Base-by-base conservation (phyloP, 2,113 vertebrate species). In the Planiliza haematocheilus region DNA sequence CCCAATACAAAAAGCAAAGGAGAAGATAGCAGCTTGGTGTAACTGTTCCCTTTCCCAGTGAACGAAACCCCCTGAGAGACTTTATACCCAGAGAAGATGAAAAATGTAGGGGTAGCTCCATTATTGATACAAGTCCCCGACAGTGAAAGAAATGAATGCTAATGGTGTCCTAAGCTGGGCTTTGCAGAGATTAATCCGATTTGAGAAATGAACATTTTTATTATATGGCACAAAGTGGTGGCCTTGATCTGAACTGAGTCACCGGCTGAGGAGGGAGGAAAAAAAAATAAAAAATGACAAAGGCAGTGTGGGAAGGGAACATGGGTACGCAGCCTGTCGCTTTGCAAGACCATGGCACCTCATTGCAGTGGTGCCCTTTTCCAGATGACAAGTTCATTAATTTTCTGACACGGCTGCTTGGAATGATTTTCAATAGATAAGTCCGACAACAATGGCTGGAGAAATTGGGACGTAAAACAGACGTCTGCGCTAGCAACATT, bases 111-210 rank as follows among this genome's bases (percentile, higher is more conserved):
- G 85, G 70, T 70, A 77, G 80, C 81, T 88, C 83, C 57, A 79
- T 92, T 93, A 92, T 92, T 92, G 92, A 93, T 89, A 87, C 79
- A 89, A 86, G 87, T 91, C 81, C 65, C 61, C 7, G 3, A 65
- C 82, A 87, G 85, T 82, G 82, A 86, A 86, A 88, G 80, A 85
- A 89, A 90, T 88, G 57, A 91, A 92, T 93, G 85, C 77, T 90
- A 86, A 90, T 89, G 72, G 82, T 84, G 77, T 84, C 87, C 83
- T 89, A 89, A 91, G 85, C 82, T 39, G 70, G 72, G 83, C 73
- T 91, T 92, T 88, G 81, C 79, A 76, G 63, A 90, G 87, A 91
- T 90, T 91, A 93, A 91, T 92, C 90, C 77, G 71, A 86, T 89
- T 91, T 87, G 62, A 87, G 81, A 85, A 87, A 87, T 86, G 65